phyloP scores from a whole-genome alignment of 2,797 vertebrate species.

The Lerista edwardsae region DNA sequence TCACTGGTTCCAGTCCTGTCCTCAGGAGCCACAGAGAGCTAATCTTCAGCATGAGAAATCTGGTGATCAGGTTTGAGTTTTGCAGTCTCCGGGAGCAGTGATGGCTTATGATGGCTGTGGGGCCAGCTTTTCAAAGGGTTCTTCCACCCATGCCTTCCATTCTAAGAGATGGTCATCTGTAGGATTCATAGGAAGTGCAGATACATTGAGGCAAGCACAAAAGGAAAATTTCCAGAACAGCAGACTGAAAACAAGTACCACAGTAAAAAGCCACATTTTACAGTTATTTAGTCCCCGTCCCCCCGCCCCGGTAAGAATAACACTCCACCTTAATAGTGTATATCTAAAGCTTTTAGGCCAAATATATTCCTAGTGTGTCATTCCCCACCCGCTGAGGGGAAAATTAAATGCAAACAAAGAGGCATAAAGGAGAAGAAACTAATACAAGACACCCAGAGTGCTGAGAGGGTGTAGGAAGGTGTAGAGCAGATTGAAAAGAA shows the following conservation, averaged over 20 bases:
- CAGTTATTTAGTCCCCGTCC: conserved; percentile 38
- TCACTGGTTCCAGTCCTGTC: too few relatives aligned
- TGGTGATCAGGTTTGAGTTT: background rate
- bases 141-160: background rate
- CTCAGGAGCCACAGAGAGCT: too few relatives aligned
- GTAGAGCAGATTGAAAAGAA: conserved; percentile 48
- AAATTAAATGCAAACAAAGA: conserved; percentile 54
- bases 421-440: conserved; percentile 27
- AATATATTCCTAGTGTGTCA: conserved; percentile 41
- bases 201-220: background rate
- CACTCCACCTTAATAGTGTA: conserved; percentile 17
- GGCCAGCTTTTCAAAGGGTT: background rate
- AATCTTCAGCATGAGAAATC: background rate
- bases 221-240: background rate
- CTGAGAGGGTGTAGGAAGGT: conserved; percentile 43
- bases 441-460: conserved; percentile 36
- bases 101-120: background rate
- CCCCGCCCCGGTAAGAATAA: conserved; percentile 12
- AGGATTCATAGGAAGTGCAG: background rate
- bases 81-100: background rate
- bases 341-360: conserved; percentile 43
- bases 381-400: conserved; percentile 8
- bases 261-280: conserved; percentile 17
- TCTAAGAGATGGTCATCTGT: background rate
- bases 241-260: background rate